Evolutionary conservation across 1,140 invertebrate species (phyloP), one percentile per base, ranked within the genome.

Genomic region (Phymorhynchus buccinoides): DNA sequence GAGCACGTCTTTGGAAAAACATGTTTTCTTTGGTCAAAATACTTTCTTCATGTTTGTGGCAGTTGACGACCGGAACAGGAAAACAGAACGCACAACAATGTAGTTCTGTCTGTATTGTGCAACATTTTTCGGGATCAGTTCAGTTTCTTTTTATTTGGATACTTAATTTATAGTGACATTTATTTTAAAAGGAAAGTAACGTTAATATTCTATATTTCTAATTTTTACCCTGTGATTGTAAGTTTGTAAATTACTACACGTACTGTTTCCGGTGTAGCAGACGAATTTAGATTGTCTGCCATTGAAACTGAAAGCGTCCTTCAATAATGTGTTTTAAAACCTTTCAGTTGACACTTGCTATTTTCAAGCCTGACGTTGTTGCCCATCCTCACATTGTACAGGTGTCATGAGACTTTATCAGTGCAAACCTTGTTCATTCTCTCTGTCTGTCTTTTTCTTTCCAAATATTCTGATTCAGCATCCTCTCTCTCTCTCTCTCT

Each of bases 321-420:
- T n/a, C n/a, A n/a, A n/a, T n/a, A n/a, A n/a, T n/a, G 62, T 27
- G 30, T 6, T 9, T 32, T 16, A 83, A 44, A 41, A 32, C 30
- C 35, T 62, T 92, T 14, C 90, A 92, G 80, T 83, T 93, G 44
- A 93, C 92, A 22, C 84, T 93, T 71, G 91, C 92, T 27, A 89
- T 93, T 68, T 83, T 93, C 4, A 93, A 93, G 83, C 92, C 92
- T 66, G 91, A 92, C 86, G 86, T 91, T 79, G 88, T 90, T 37
- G 86, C 89, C n/a, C 88, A 89, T 56, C 92, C 92, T 39, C 89
- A 91, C 84, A 85, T 92, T 32, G 86, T 92, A 3, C 71, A 88
- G 80, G 89, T 90, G 86, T 80, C 7, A 27, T 39, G 52, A 86
- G 35, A 18, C 37, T 80, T 7, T 9, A 12, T 30, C 37, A 0